These are phyloP conservation scores for Bufotes viridis DNA, from an alignment of 2,797 vertebrate species.

Conservation along the genomic window DNA sequence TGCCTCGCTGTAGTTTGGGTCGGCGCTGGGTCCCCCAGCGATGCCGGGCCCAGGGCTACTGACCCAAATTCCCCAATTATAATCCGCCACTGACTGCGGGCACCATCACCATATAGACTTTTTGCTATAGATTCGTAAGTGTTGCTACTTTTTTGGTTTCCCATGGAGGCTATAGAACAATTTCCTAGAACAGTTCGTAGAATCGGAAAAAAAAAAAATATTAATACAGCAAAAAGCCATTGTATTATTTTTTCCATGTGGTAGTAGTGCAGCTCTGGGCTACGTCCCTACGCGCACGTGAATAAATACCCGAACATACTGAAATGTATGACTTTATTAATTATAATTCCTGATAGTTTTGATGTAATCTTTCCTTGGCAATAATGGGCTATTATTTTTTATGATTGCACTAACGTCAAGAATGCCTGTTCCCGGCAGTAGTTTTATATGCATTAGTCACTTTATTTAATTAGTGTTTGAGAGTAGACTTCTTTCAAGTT, in stretches of 20 bases:
- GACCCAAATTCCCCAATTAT: no score
- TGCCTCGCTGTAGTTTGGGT: no score
- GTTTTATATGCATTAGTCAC: slow-evolving; percentile 59
- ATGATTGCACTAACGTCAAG: slow-evolving; percentile 58
- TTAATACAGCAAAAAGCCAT: no score
- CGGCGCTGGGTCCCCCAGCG: no score
- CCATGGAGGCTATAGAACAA: no score
- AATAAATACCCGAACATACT: not conserved
- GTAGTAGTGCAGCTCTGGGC: not conserved
- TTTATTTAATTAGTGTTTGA: slow-evolving; percentile 56
- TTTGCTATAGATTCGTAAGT: no score
- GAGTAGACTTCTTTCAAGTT: slow-evolving; percentile 42
- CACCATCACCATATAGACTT: no score
- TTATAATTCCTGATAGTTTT: slow-evolving; percentile 25
- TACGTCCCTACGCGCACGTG: not conserved
- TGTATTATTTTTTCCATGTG: not conserved
- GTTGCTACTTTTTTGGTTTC: no score
- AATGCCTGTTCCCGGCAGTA: slow-evolving; percentile 47
- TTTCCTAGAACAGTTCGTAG: no score
- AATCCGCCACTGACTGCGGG: no score
- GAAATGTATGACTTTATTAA: slow-evolving; percentile 18
- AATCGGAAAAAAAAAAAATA: no score
- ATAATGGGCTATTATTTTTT: slow-evolving; percentile 58
- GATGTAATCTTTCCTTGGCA: slow-evolving; percentile 41
- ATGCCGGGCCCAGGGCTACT: no score